Evolutionary conservation across 2,888 invertebrate species (phyloP), one percentile per base, ranked within the genome.

Genomic region (Gortyna flavago): DNA sequence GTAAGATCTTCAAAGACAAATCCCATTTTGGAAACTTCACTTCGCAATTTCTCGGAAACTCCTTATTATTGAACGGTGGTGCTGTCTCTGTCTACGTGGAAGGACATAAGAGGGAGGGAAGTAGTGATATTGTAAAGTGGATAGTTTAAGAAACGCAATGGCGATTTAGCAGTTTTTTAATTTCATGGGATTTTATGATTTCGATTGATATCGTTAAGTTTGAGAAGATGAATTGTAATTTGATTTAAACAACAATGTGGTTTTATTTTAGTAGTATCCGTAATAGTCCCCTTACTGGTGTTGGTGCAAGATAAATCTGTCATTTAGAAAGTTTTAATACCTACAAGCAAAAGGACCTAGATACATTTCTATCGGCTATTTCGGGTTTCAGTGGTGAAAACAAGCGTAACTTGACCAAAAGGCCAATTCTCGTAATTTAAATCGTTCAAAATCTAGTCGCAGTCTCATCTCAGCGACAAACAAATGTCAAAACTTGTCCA

Each of bases 1-100:
- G 65, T 64, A 80, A 79, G 70, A 80, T 76, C 76, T 87, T 81
- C 77, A 84, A 88, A 88, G 88, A 87, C 88, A 89, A 88, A 88
- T 88, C 82, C 82, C 68, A 85, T 88, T 86, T 85, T 72, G 76
- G 68, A 81, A 88, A 86, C 85, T 88, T 79, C 70, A 70, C 69
- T 80, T 82, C 77, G 71, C 65, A 75, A 78, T 77, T 84, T 83
- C 77, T 73, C 29, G 54, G 79, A 77, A 77, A 64, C 78, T 80
- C 65, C 79, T 86, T 87, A 85, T 73, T 84, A 85, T 79, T 84
- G 80, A 89, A 83, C 81, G 64, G 44, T 67, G 11, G 9, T 41
- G 35, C 61, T 48, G 18, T 79, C 83, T 81, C 83, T 78, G 57
- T 84, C 25, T 66, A 2, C 29, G 38, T 18, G 2, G n/a, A 29